Percentiles rank a stretch among this genome's conserved stretches.
Evolutionary conservation across 2,113 vertebrate species (phyloP).

Genomic region (Rhinolophus ferrumequinum): DNA sequence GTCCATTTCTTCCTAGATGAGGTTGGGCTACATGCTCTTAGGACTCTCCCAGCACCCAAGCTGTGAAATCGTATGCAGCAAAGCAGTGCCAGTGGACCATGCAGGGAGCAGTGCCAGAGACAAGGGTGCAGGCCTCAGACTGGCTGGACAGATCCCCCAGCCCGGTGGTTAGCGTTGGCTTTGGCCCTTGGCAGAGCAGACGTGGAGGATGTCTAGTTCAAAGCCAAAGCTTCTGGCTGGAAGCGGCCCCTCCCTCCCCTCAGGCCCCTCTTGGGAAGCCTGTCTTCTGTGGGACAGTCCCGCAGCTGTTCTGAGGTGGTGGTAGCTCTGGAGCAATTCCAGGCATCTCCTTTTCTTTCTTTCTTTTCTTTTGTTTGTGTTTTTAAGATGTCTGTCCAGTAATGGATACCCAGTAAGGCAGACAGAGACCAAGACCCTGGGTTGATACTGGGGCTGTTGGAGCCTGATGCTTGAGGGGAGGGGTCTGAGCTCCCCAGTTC

Average conservation of each 20-base stretch:
- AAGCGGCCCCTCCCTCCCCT: neutral
- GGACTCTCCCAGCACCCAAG: no score
- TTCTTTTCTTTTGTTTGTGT: neutral
- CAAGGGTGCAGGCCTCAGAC: neutral
- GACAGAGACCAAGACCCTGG: neutral
- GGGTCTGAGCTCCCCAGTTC: neutral
- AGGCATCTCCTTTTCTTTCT: neutral
- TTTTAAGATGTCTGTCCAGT: neutral
- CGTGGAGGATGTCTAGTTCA: neutral
- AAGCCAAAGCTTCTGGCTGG: slow-evolving; percentile 1
- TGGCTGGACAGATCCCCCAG: neutral
- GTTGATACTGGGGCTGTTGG: accelerated
- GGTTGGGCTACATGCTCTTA: neutral
- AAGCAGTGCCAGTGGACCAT: no score
- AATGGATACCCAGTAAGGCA: neutral
- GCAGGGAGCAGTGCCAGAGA: neutral
- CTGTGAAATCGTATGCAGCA: neutral
- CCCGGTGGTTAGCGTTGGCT: neutral
- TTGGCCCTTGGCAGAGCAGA: neutral
- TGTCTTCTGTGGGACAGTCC: neutral
- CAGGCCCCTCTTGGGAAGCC: neutral
- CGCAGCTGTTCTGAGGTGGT: neutral
- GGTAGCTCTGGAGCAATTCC: neutral
- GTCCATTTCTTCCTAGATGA: neutral
- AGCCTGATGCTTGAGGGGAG: neutral